Base-by-base conservation (phyloP, 2,888 invertebrate species). In the Nomada ruficornis region DNA sequence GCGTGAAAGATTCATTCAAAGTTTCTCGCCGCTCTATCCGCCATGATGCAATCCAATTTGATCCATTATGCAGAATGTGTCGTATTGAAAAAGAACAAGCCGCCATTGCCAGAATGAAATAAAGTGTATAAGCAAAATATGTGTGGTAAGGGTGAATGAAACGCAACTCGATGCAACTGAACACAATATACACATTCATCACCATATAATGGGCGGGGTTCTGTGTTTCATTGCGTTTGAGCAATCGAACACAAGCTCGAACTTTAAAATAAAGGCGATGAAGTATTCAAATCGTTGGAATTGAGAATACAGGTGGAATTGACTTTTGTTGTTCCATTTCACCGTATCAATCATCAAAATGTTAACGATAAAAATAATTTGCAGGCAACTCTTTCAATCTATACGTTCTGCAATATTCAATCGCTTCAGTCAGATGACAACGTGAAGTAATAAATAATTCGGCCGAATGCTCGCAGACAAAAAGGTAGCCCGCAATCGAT, bases 211-310 rank as follows among this genome's bases (percentile, higher is more conserved):
- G 79, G 29, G 36, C 11, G 59, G 23, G 52, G 60, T 70, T 47
- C 79, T 68, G 68, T 77, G 68, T 78, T 69, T 77, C 79, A 70
- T 78, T 60, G 60, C 60, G 79, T 52, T 60, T 60, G 59, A 60
- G 65, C 70, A 47, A 71, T 59, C 64, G 79, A 60, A 78, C 65
- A 55, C 47, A 47, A 20, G 20, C 59, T 11, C 44, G 59, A 26
- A 44, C n/a, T 55, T 79, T 50, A 67, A 79, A 80, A 79, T 79
- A 80, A 62, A 78, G 26, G 13, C 71, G 71, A 50, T 79, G 18
- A 71, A 71, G 54, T 44, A 79, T 80, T 79, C 65, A 80, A 23
- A 10, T 2, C 7, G 1, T 1, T 13, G 20, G 77, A 29, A 62
- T 73, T 62, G 26, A 47, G 55, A 57, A 55, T 54, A 63, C 36